phyloP scores from a whole-genome alignment of 2,888 invertebrate genomes.

The Parnassius smintheus region DNA sequence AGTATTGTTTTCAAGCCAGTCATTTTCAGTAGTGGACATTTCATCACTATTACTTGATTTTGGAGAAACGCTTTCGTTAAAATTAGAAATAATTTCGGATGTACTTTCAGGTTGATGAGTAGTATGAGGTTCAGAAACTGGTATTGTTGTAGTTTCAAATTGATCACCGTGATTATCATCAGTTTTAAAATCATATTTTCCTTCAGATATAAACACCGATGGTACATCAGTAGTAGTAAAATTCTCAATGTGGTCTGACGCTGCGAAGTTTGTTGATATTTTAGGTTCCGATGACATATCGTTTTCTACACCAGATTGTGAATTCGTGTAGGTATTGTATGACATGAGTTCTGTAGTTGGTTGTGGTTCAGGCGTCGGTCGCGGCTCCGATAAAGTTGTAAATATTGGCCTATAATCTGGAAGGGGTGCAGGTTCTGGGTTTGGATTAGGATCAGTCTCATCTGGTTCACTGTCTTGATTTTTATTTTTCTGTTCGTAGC shows the following conservation, averaged over 20 bases:
- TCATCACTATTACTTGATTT: slow-evolving; percentile 25
- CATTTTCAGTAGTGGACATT: slow-evolving; percentile 44
- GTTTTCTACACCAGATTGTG: slow-evolving; percentile 25
- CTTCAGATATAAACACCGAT: slow-evolving; percentile 6
- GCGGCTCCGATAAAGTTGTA: slow-evolving; percentile 26
- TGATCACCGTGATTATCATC: slow-evolving; percentile 1
- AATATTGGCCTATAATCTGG: slow-evolving; percentile 50
- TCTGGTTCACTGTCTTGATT: slow-evolving; percentile 32
- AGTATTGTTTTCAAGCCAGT: slow-evolving; percentile 52
- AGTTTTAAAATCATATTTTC: slow-evolving; percentile 10
- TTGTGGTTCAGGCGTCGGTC: slow-evolving; percentile 19
- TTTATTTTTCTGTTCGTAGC: slow-evolving; percentile 15
- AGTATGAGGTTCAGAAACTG: slow-evolving; percentile 15
- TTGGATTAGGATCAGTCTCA: slow-evolving; percentile 35
- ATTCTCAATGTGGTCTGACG: slow-evolving; percentile 43
- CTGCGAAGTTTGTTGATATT: slow-evolving; percentile 21
- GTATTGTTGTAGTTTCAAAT: slow-evolving; percentile 14
- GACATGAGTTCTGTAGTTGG: slow-evolving; percentile 31
- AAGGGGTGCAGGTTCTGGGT: slow-evolving; percentile 42
- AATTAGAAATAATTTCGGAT: slow-evolving; percentile 1
- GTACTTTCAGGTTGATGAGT: slow-evolving; percentile 14
- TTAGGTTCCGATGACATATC: slow-evolving; percentile 30
- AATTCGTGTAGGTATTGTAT: slow-evolving; percentile 4
- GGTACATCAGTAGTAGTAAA: slow-evolving; percentile 25
- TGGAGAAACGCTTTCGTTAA: slow-evolving; percentile 6